These are phyloP conservation scores for Neuroterus valhalla DNA, from an alignment of 1,140 invertebrate genomes.

Conservation along the genomic window DNA sequence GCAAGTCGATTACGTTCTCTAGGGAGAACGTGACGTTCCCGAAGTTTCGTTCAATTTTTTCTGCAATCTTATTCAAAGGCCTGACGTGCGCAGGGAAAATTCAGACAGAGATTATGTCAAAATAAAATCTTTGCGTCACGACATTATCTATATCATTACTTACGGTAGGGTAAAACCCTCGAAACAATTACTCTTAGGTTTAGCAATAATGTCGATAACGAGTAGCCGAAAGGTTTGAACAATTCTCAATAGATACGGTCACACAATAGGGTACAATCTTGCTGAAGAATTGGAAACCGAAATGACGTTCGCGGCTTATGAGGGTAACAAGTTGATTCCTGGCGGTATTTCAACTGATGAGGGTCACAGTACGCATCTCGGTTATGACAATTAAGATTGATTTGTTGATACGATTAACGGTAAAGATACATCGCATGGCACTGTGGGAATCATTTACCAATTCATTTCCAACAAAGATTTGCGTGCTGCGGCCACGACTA, in stretches of 20 bases:
- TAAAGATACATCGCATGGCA: neutral
- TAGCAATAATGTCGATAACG: constrained; percentile 34
- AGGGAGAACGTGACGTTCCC: neutral
- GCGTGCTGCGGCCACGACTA: too few species aligned
- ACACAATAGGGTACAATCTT: constrained; percentile 29
- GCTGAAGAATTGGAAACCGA: constrained; percentile 35
- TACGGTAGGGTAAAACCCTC: constrained; percentile 28
- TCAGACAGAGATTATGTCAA: neutral
- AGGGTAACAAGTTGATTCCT: neutral
- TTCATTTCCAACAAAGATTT: neutral
- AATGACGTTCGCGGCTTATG: neutral
- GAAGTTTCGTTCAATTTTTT: neutral
- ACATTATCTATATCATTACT: constrained; percentile 33
- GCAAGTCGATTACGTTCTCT: neutral
- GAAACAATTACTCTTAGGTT: constrained; percentile 18
- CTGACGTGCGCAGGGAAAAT: neutral
- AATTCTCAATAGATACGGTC: constrained; percentile 30
- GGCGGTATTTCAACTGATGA: neutral
- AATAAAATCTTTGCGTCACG: constrained; percentile 14
- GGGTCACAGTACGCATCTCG: neutral
- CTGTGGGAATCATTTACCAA: neutral
- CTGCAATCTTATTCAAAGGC: neutral
- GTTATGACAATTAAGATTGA: constrained; percentile 5
- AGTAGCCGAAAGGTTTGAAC: neutral
- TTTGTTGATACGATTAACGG: neutral